A percentile compares a stretch with the other conserved stretches of the same genome.
These are phyloP conservation scores for Chymomyza caudatula DNA, from an alignment of 2,888 invertebrate species.

Conservation along the genomic window DNA sequence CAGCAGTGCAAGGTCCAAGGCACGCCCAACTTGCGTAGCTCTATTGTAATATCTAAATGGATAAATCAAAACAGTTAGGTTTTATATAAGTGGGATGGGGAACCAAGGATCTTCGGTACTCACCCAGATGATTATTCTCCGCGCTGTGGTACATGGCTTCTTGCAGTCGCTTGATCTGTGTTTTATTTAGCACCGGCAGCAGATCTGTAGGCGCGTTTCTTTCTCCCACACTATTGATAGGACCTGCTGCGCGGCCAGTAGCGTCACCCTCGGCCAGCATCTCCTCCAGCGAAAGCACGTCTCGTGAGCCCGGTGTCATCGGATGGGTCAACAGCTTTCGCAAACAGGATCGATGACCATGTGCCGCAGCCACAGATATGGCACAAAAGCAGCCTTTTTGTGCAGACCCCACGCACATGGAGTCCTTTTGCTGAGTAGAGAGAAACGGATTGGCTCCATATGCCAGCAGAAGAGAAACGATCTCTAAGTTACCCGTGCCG, in stretches of 20 bases:
- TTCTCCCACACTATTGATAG: slow-evolving; percentile 79
- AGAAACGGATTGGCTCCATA: slow-evolving; percentile 94
- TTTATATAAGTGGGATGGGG: not conserved
- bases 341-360: slow-evolving; percentile 89
- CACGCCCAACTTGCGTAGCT: slow-evolving; percentile 90
- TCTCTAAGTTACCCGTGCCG: slow-evolving; percentile 88
- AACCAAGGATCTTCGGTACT: slow-evolving; percentile 36
- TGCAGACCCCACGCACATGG: slow-evolving; percentile 89
- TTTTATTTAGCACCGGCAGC: slow-evolving; percentile 83
- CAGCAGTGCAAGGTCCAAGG: slow-evolving; percentile 96
- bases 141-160: slow-evolving; percentile 97
- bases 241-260: slow-evolving; percentile 58
- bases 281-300: slow-evolving; percentile 91
- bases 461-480: slow-evolving; percentile 87
- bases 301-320: slow-evolving; percentile 82
- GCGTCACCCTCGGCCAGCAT: slow-evolving; percentile 90
- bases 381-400: slow-evolving; percentile 93
- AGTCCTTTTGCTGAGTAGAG: slow-evolving; percentile 89
- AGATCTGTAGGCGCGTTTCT: slow-evolving; percentile 71
- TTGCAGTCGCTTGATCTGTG: slow-evolving; percentile 90
- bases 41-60: slow-evolving; percentile 88
- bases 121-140: slow-evolving; percentile 92
- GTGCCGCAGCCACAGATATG: slow-evolving; percentile 92
- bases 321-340: slow-evolving; percentile 88
- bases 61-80: not conserved